These are phyloP conservation scores for Odontomachus brunneus DNA, from an alignment of 1,140 invertebrate genomes.

Conservation along the genomic window DNA sequence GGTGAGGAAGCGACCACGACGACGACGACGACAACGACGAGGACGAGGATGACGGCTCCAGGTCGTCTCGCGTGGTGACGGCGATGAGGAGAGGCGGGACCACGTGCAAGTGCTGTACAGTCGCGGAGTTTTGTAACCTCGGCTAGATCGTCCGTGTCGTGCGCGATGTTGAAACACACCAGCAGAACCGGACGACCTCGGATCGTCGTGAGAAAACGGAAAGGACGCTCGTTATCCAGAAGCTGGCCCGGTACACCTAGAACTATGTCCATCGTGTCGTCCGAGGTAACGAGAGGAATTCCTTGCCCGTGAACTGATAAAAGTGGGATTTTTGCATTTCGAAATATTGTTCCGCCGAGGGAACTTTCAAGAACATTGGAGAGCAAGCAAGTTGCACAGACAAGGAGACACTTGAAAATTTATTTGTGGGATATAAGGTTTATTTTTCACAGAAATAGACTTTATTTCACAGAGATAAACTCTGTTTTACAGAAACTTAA, in stretches of 20 bases:
- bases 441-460: too few relatives aligned
- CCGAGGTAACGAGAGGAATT: slow-evolving; percentile 77
- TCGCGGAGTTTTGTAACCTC: neutral
- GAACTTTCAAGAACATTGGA: too few relatives aligned
- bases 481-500: too few relatives aligned
- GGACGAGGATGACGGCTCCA: neutral
- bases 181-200: slow-evolving; percentile 74
- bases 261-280: slow-evolving; percentile 80
- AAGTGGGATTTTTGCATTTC: too few relatives aligned
- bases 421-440: too few relatives aligned
- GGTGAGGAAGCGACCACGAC: neutral
- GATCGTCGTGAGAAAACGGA: slow-evolving; percentile 77
- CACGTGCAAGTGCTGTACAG: neutral
- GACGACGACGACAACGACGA: slow-evolving; percentile 1
- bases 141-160: slow-evolving; percentile 1
- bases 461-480: too few relatives aligned
- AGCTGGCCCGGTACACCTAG: slow-evolving; percentile 83
- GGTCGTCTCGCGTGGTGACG: neutral
- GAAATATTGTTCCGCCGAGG: too few relatives aligned
- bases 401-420: too few relatives aligned
- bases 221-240: slow-evolving; percentile 80
- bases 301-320: too few relatives aligned
- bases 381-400: too few relatives aligned
- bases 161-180: slow-evolving; percentile 81
- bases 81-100: neutral